phyloP scores from a whole-genome alignment of 2,888 invertebrate genomes.

The Alentia gelatinosa region DNA sequence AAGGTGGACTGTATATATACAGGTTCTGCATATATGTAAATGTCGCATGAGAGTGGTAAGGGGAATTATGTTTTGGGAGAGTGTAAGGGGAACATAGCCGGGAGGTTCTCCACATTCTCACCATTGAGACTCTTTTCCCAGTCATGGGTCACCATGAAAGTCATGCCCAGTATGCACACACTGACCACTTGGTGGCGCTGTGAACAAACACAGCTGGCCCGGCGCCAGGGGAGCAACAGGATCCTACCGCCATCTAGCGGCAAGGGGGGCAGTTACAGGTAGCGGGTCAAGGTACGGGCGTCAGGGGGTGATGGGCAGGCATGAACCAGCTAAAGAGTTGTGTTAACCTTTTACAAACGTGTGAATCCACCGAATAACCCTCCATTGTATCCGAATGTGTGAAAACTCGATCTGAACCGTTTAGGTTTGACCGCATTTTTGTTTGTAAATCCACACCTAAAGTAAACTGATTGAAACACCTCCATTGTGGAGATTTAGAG shows the following conservation, averaged over 20 bases:
- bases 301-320: background rate
- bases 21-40: no score
- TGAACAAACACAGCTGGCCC: background rate
- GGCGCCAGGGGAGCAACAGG: background rate
- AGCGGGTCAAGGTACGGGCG: background rate
- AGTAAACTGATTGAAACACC: no score
- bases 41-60: no score
- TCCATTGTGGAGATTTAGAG: no score
- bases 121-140: background rate
- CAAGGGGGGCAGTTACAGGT: background rate
- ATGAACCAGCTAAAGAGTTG: background rate
- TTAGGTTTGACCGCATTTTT: no score
- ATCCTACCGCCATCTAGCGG: background rate
- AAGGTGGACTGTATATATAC: no score
- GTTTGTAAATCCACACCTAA: no score
- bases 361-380: background rate
- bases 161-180: background rate
- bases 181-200: background rate
- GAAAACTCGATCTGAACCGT: no score
- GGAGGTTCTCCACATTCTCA: background rate
- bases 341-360: background rate
- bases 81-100: no score
- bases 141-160: background rate
- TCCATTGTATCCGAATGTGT: no score
- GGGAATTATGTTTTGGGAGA: no score